phyloP scores from a whole-genome alignment of 2,888 invertebrate species.

The Bellardia bayeri region DNA sequence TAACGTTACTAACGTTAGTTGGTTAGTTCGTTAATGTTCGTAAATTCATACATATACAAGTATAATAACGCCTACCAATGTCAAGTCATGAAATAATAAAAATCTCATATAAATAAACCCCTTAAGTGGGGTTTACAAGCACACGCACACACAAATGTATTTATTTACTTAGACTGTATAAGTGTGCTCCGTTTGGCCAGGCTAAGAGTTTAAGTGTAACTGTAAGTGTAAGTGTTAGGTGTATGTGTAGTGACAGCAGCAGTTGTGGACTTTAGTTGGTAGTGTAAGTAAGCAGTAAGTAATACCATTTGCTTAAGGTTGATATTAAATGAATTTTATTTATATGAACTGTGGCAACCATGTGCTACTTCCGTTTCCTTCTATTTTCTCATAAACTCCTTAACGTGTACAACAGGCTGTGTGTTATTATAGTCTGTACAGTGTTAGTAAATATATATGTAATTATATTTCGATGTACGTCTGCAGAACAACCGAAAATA shows the following conservation, averaged over 20 bases:
- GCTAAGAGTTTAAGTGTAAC: background rate
- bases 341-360: conserved; percentile 74
- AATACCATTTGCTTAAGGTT: conserved; percentile 75
- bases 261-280: conserved; percentile 13
- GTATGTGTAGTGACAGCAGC: background rate
- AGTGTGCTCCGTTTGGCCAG: background rate
- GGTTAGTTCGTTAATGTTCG: too few relatives aligned
- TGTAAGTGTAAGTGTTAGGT: background rate
- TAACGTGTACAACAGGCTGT: conserved; percentile 35
- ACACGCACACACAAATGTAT: background rate
- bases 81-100: conserved; percentile 70
- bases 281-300: conserved; percentile 34
- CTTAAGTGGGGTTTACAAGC: conserved; percentile 58
- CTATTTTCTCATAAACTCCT: conserved; percentile 42
- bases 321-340: conserved; percentile 77
- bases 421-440: conserved; percentile 13
- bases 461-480: background rate
- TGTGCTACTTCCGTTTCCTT: conserved; percentile 73
- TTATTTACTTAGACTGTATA: background rate
- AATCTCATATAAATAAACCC: conserved; percentile 66
- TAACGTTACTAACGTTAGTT: background rate
- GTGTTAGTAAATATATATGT: background rate
- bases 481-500: conserved; percentile 4
- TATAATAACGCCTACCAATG: conserved; percentile 70
- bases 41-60: background rate